Base-by-base conservation (phyloP, 2,888 invertebrate genomes). In the Stenodera caucasica region DNA sequence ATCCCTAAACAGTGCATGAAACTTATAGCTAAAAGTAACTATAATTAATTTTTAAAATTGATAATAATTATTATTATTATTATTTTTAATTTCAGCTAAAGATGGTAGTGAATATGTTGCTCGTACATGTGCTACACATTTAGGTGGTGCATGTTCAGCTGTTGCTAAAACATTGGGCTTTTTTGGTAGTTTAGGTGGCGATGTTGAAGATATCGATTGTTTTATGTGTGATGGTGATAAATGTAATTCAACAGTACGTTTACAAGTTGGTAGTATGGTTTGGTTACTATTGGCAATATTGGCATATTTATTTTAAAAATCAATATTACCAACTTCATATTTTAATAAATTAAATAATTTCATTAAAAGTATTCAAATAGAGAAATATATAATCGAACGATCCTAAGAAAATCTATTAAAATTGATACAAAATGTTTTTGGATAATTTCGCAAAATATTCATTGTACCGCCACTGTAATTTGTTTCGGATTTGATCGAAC, bases 181-280 rank as follows among this genome's bases (percentile, higher is more conserved):
- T 55, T 62, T 66, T 68, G 66, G 65, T 14, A 54, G 18, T 9
- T 9, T 58, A 2, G 55, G 51, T 6, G 49, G 53, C 5, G 58
- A 61, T 14, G 68, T 69, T 33, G 60, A 67, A 40, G 67, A 70
- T 53, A 58, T 67, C 0, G 55, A 67, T 14, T 78, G 78, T 64
- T 70, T 63, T 55, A 73, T 75, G 32, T 78, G 78, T 67, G 72
- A 75, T 45, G 68, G 69, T 5, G 78, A 78, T 57, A 75, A 77
- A 57, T 78, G 78, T 60, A 78, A 78, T 56, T 75, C 77, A 2
- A 76, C 77, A 21, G 37, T 18, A 18, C 4, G 21, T 11, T 61
- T 55, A 56, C 72, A 60, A 54, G 70, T 63, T 64, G 66, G 69
- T 53, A 68, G 74, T 5, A 50, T 77, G 21, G 23, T 75, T 29